Evolutionary conservation across 2,888 invertebrate genomes (phyloP).

Genomic region (Hyalella azteca): DNA sequence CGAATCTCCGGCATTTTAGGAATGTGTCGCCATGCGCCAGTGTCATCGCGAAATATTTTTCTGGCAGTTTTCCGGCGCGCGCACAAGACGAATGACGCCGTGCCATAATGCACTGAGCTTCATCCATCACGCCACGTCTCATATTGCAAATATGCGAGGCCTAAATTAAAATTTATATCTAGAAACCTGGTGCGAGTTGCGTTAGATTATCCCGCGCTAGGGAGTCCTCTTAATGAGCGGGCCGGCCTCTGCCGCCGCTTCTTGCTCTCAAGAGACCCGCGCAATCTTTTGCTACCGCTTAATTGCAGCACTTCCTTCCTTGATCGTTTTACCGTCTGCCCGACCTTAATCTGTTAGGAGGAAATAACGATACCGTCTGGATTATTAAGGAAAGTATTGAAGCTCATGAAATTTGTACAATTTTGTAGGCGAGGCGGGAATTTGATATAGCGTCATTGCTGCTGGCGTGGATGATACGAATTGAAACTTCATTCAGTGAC

Average conservation of each 20-base stretch:
- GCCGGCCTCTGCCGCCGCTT: not conserved
- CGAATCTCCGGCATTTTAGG: not conserved
- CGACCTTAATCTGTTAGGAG: too few relatives aligned
- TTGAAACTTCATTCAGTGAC: too few relatives aligned
- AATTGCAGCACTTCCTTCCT: not conserved
- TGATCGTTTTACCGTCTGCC: too few relatives aligned
- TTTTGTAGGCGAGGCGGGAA: too few relatives aligned
- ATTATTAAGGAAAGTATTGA: too few relatives aligned
- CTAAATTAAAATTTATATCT: conserved; percentile 20
- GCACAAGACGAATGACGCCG: not conserved
- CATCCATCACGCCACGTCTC: conserved; percentile 4
- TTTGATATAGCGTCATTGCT: too few relatives aligned
- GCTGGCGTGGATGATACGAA: too few relatives aligned
- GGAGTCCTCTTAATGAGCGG: not conserved
- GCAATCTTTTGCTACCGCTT: not conserved
- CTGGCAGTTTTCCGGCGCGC: not conserved
- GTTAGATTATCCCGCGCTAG: conserved; percentile 6
- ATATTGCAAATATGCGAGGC: conserved; percentile 30
- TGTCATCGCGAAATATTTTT: not conserved
- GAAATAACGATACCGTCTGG: too few relatives aligned
- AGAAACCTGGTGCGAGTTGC: conserved; percentile 20
- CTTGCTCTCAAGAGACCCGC: not conserved
- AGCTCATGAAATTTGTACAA: too few relatives aligned
- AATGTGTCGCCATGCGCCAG: not conserved
- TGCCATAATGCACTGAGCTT: conserved; percentile 3